These are phyloP conservation scores for Conistra vaccinii DNA, from an alignment of 2,888 invertebrate genomes.

Conservation along the genomic window DNA sequence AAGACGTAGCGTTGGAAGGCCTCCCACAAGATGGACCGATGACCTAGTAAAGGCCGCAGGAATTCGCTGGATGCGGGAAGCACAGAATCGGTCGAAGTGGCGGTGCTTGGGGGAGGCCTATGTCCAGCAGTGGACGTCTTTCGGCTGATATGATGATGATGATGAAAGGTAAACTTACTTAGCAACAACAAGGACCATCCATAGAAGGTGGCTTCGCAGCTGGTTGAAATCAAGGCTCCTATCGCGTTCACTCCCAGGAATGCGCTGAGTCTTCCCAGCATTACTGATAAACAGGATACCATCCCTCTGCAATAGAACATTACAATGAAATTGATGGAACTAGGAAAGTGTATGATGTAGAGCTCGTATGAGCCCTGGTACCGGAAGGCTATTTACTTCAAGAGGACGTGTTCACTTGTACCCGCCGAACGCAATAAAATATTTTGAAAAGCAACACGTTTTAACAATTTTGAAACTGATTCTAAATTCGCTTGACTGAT, in stretches of 20 bases:
- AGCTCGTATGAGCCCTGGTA: not conserved
- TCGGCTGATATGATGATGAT: no score
- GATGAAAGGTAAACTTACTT: slow-evolving; percentile 86
- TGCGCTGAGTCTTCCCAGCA: slow-evolving; percentile 92
- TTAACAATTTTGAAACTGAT: not conserved
- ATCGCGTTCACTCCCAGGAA: slow-evolving; percentile 92
- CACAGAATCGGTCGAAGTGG: no score
- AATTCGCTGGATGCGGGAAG: no score
- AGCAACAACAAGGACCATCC: slow-evolving; percentile 88
- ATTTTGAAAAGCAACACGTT: not conserved
- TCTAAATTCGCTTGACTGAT: not conserved
- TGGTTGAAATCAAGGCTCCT: slow-evolving; percentile 91
- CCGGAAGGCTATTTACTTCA: not conserved
- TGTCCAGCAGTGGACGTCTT: no score
- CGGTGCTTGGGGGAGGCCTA: no score
- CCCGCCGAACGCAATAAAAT: not conserved
- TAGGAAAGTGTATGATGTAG: not conserved
- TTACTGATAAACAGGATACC: slow-evolving; percentile 92
- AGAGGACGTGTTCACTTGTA: not conserved
- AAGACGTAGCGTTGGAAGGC: no score
- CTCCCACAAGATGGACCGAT: no score
- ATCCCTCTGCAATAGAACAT: slow-evolving; percentile 87
- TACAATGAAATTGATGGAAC: not conserved
- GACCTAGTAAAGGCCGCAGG: no score
- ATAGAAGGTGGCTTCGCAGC: slow-evolving; percentile 92